phyloP scores from a whole-genome alignment of 2,113 vertebrate species.

The Zapornia atra region DNA sequence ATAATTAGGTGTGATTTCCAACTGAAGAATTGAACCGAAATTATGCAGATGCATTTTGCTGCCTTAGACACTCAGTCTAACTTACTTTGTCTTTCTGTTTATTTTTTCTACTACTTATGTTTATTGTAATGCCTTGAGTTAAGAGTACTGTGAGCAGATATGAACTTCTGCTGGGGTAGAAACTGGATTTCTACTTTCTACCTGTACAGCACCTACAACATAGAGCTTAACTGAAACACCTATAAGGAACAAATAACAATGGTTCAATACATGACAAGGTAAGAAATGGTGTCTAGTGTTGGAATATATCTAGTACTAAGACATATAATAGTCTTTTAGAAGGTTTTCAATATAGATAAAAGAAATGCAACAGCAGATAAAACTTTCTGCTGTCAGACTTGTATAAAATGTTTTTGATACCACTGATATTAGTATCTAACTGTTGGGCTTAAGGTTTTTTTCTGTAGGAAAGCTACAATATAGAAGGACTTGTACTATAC shows the following conservation, averaged over 20 bases:
- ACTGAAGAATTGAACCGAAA: not conserved
- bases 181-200: not conserved
- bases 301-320: not conserved
- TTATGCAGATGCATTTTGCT: not conserved
- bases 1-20: not conserved
- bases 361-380: not conserved
- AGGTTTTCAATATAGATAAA: not conserved
- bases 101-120: not conserved
- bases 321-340: not conserved
- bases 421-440: not conserved
- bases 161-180: not conserved
- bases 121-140: not conserved
- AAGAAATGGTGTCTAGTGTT: not conserved
- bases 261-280: not conserved
- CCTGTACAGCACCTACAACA: not conserved
- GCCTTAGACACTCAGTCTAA: not conserved
- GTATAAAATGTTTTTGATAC: not conserved
- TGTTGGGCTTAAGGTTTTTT: not conserved
- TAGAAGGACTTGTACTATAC: not conserved
- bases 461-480: not conserved
- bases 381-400: not conserved
- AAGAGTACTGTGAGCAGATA: not conserved
- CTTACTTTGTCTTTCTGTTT: not conserved
- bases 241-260: not conserved
- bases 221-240: not conserved